Evolutionary conservation across 53 echinoderm and acorn worm genomes (phyloP).

Genomic region (Luidia sarsii): DNA sequence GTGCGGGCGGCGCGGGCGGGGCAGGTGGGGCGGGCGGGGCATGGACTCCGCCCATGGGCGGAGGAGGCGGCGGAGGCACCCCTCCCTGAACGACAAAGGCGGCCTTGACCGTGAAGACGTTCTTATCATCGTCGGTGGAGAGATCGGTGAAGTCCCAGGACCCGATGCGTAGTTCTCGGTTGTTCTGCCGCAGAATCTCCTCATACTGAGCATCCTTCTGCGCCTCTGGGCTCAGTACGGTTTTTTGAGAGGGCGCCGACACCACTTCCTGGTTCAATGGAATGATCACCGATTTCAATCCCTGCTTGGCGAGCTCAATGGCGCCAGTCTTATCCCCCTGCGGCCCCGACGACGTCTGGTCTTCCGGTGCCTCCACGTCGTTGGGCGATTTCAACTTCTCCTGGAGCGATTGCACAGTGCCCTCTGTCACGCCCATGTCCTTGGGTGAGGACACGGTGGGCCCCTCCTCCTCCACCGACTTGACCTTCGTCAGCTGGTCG

Average conservation of each 20-base stretch:
- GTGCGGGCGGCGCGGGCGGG: slow-evolving; percentile 64
- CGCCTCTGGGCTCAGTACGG: background rate
- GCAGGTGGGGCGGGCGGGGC: slow-evolving; percentile 72
- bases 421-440: slow-evolving; percentile 48
- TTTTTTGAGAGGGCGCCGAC: background rate
- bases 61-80: slow-evolving; percentile 70
- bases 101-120: slow-evolving; percentile 57
- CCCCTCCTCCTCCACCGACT: slow-evolving; percentile 57
- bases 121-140: slow-evolving; percentile 74
- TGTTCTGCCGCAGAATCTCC: slow-evolving; percentile 65
- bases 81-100: background rate
- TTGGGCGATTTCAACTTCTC: slow-evolving; percentile 71
- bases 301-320: slow-evolving; percentile 69
- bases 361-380: slow-evolving; percentile 12
- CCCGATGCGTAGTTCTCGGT: slow-evolving; percentile 81
- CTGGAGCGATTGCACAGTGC: slow-evolving; percentile 79
- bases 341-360: slow-evolving; percentile 58
- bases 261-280: slow-evolving; percentile 25
- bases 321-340: slow-evolving; percentile 73
- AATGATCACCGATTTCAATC: slow-evolving; percentile 48
- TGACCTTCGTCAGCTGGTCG: slow-evolving; percentile 58
- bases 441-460: slow-evolving; percentile 5
- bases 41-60: slow-evolving; percentile 17
- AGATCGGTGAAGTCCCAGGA: slow-evolving; percentile 94
- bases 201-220: slow-evolving; percentile 68